Evolutionary conservation across 1,140 invertebrate genomes (phyloP), one percentile per base, ranked within the genome.

Genomic region (Eriosoma lanigerum): DNA sequence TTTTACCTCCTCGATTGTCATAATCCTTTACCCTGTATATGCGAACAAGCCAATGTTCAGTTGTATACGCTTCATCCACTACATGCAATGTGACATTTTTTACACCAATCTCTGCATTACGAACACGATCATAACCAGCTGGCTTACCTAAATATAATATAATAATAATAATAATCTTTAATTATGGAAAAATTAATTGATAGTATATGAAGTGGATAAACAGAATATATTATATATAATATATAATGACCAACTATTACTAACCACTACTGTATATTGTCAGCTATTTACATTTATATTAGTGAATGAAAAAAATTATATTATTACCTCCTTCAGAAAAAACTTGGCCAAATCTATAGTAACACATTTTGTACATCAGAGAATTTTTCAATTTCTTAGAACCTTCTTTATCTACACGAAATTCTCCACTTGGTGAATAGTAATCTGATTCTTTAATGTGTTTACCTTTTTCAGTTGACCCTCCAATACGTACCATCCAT

Each of bases 401-500:
- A 56, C 95, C 95, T 85, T 96, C 94, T 83, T 92, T 92, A 85
- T 98, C 97, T 10, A 98, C 93, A 82, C 96, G 88, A 86, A 98
- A 98, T 88, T 98, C 96, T 8, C 96, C 97, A 81, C 91, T 92
- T 0, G 94, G 89, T 48, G 95, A 96, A 87, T 97, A 99, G 86
- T 98, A 99, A 88, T 98, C 96, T 85, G 91, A 92, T 87, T 99
- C 97, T 84, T 96, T 94, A 83, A 99, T 98, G 85, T 98, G 95
- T 64, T 91, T 90, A 52, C 97, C 96, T 83, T 93, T 90, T 82
- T 98, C 96, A 26, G 96, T 99, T 85, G 94, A 96, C 81, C 96
- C 97, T 82, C 96, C 97, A 86, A 99, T 99, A 81, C 97, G 90
- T 10, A 99, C 97, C 97, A 99, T 99, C 97, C 97, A 99, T 82